A percentile compares a stretch with the other conserved stretches of the same genome.
These are phyloP conservation scores for Drosophila gunungcola DNA, from an alignment of 1,140 invertebrate species.

Conservation along the genomic window DNA sequence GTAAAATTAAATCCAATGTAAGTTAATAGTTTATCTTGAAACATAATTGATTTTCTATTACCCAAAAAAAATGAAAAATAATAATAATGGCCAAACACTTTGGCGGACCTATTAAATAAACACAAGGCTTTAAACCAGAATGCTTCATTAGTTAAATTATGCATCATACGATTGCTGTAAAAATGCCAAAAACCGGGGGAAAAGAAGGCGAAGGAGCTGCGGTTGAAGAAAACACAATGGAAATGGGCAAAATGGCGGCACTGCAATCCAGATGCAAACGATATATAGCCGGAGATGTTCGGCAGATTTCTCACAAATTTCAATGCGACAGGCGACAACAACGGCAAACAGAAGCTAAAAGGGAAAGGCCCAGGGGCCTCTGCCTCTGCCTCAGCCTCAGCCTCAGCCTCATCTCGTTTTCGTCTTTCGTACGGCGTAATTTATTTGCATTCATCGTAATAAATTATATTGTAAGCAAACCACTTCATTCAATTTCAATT, in stretches of 20 bases:
- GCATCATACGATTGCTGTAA: conserved; percentile 74
- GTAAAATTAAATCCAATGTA: too few species aligned
- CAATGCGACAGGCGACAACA: conserved; percentile 60
- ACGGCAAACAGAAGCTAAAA: conserved; percentile 46
- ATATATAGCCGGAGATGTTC: conserved; percentile 57
- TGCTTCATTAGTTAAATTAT: conserved; percentile 80
- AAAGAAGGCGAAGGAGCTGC: conserved; percentile 15
- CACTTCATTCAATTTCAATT: conserved; percentile 84
- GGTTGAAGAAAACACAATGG: conserved; percentile 31
- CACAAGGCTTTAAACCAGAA: conserved; percentile 30
- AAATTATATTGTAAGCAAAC: conserved; percentile 84
- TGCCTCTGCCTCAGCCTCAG: neutral
- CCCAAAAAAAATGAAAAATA: too few species aligned
- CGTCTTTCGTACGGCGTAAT: conserved; percentile 68
- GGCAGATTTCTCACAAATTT: conserved; percentile 82
- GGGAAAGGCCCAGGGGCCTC: conserved; percentile 53
- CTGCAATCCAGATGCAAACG: conserved; percentile 75
- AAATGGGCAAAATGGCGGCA: conserved; percentile 74
- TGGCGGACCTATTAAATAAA: conserved; percentile 4
- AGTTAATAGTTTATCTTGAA: too few species aligned
- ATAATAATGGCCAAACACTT: conserved; percentile 13
- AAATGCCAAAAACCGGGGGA: conserved; percentile 58
- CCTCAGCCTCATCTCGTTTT: conserved; percentile 27
- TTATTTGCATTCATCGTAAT: conserved; percentile 84
- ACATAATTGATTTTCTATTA: too few species aligned